Base-by-base conservation (phyloP, 2,797 vertebrate genomes). In the Oryzias sinensis region DNA sequence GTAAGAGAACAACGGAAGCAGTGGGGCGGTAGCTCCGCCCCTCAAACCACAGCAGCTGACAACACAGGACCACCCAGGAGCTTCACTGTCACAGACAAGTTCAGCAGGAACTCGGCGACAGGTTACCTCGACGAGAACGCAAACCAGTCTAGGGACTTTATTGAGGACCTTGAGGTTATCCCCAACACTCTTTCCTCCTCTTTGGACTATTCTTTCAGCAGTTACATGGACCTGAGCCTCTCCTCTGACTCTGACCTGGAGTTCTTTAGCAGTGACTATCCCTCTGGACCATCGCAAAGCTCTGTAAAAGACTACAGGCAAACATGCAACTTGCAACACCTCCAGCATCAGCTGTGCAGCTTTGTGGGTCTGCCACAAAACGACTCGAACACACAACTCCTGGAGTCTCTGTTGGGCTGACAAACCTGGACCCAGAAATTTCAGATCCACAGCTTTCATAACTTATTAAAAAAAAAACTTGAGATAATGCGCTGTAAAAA, bases 221-320 rank as follows among this genome's bases (percentile, higher is more conserved):
- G 83, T 62, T 94, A 94, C 17, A 91, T 93, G 0, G 96, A 96
- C 83, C 93, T 94, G 81, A 97, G 95, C 75, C 90, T 95, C 66
- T 93, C 93, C n/a, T 97, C 95, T 1, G 93, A 94, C 3, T 95
- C 96, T 5, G 93, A 94, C 70, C 86, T 97, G 43, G 95, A 95
- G 88, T 93, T 97, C 79, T 94, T 97, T 48, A 92, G 94, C 87
- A 90, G 94, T 0, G 96, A 97, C 86, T 98, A 94, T 49, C 92
- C 94, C 44, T 90, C 93, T 44, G 93, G 93, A 68, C 93, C 93
- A 1, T 89, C 93, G 76, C 94, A 94, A 75, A 92, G 93, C 78
- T 94, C 93, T 11, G 91, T 93, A 74, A 95, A 92, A 85, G 91
- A 90, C 16, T 87, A 92, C 0, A 91, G 92, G 66, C 89, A 88